Evolutionary conservation across 2,888 invertebrate genomes (phyloP), one percentile per base, ranked within the genome.

Genomic region (Patella pellucida): DNA sequence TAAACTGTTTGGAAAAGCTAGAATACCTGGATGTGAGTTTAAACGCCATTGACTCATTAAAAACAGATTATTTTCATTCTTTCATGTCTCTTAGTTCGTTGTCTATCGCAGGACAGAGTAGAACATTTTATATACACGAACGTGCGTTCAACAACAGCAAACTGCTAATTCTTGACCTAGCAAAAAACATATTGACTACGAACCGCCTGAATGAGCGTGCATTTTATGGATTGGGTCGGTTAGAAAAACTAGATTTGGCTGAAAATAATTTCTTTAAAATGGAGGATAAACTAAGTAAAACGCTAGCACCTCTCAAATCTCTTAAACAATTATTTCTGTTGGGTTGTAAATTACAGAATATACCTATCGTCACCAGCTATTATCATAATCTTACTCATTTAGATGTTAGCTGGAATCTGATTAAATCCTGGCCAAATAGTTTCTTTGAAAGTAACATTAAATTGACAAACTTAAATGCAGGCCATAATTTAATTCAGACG

Each of bases 101-200:
- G 14, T 70, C 23, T 52, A 51, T 70, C 14, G 2, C 19, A 52
- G n/a, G n/a, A 52, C 16, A 52, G 14, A 50, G 27, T 50, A 27
- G 52, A 51, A 4, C 70, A 70, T 9, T 70, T n/a, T 52, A 23
- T 12, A 70, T 70, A 15, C 15, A 70, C 7, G 19, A 19, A n/a
- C 23, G 2, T 70, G 70, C 70, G 1, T 70, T 70, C 70, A 70
- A 70, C 51, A 70, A 70, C 50, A 70, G 70, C 5, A 41, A 70
- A 3, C 4, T 70, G 16, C 7, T 14, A 50, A 12, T 14, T 9
- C 2, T 70, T 5, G 52, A 12, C 15, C 16, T 70, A 16, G 23
- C 51, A 14, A 52, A 52, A 0, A 70, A 19, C 52, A 4, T 3
- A 15, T 7, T 70, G 4, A 14, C 23, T 15, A 11, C 9, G 1